These are phyloP conservation scores for Harpegnathos saltator DNA, from an alignment of 1,140 invertebrate genomes.

Conservation along the genomic window DNA sequence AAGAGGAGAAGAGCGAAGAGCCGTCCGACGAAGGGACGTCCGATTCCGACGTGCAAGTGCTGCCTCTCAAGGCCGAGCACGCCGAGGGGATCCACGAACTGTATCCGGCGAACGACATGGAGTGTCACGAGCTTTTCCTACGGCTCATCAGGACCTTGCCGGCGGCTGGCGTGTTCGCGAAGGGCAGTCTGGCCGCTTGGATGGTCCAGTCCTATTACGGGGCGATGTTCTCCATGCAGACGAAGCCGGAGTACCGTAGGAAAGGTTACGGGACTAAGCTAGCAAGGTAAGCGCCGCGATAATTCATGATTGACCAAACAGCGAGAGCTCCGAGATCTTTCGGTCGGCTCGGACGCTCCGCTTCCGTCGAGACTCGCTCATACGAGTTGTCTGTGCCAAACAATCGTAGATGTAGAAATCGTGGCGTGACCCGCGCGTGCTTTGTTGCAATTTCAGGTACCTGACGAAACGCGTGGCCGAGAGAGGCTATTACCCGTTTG, in stretches of 20 bases:
- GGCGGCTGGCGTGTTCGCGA: slow-evolving; percentile 91
- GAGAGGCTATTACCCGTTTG: slow-evolving; percentile 92
- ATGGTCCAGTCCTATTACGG: slow-evolving; percentile 96
- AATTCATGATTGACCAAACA: neutral
- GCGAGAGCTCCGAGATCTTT: too few species aligned
- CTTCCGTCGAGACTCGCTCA: too few species aligned
- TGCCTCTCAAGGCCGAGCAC: slow-evolving; percentile 90
- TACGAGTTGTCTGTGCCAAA: too few species aligned
- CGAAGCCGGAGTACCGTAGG: slow-evolving; percentile 91
- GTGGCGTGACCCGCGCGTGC: neutral
- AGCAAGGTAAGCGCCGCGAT: slow-evolving; percentile 77
- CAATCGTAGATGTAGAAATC: neutral
- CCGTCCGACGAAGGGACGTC: slow-evolving; percentile 40
- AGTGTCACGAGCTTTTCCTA: slow-evolving; percentile 92
- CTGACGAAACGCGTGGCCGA: slow-evolving; percentile 90
- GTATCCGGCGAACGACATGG: slow-evolving; percentile 94
- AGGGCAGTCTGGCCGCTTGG: slow-evolving; percentile 91
- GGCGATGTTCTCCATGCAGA: slow-evolving; percentile 96
- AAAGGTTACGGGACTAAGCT: slow-evolving; percentile 89
- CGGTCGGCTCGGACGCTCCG: too few species aligned
- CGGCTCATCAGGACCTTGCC: slow-evolving; percentile 91
- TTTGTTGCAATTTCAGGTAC: slow-evolving; percentile 78
- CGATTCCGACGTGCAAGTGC: slow-evolving; percentile 79
- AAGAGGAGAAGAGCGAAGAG: slow-evolving; percentile 62
- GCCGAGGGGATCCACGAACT: slow-evolving; percentile 93